Percentiles rank a stretch among this genome's conserved stretches.
phyloP scores from a whole-genome alignment of 2,113 vertebrate species.

The Progne subis region DNA sequence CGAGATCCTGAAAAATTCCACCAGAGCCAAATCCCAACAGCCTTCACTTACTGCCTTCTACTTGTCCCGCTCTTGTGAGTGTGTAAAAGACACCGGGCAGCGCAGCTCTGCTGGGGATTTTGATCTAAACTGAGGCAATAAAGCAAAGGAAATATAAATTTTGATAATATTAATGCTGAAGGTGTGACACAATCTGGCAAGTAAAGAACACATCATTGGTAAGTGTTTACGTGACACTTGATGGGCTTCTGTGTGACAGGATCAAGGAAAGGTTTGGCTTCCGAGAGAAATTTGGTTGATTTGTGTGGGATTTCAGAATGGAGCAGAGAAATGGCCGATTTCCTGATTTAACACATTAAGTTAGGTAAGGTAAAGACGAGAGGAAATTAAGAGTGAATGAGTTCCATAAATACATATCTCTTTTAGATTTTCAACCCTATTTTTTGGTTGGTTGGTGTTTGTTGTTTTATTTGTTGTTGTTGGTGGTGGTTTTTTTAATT shows the following conservation, averaged over 20 bases:
- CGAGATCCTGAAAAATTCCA: background rate
- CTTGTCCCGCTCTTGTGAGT: background rate
- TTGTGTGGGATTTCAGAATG: background rate
- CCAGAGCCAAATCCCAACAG: background rate
- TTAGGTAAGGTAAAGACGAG: background rate
- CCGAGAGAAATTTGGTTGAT: background rate
- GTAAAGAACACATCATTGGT: background rate
- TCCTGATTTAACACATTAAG: background rate
- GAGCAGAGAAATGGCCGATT: background rate
- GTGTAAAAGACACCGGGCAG: background rate
- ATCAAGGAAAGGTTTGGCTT: background rate
- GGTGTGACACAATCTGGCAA: background rate
- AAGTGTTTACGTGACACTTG: background rate
- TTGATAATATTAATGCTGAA: background rate
- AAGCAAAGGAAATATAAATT: background rate
- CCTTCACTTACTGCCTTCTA: background rate
- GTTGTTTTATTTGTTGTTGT: too few species aligned
- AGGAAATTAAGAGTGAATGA: background rate
- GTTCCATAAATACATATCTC: rapidly evolving
- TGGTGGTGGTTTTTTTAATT: too few species aligned
- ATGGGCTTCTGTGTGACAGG: background rate
- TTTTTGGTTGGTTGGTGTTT: background rate
- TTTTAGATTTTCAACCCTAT: background rate
- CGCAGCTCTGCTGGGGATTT: background rate
- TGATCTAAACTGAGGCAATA: background rate